Evolutionary conservation across 1,140 invertebrate species (phyloP), one percentile per base, ranked within the genome.

Genomic region (Caenorhabditis remanei): DNA sequence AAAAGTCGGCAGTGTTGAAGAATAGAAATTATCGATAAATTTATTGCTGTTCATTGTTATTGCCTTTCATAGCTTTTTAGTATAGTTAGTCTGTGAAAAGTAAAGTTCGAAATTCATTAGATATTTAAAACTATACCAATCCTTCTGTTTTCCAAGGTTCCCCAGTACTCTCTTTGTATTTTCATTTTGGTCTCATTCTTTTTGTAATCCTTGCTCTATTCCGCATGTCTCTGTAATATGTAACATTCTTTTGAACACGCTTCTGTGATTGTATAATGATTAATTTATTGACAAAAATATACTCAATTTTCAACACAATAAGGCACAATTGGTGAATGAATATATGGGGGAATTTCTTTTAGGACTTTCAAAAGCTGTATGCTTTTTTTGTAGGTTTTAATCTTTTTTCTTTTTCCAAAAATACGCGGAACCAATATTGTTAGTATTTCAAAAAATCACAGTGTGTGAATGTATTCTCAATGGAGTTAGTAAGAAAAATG

Each of bases 381-480:
- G 2, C 41, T 75, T 41, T 65, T 32, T 65, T 41, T 43, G 9
- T 71, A 13, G 40, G 40, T n/a, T 46, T 71, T 65, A 41, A 5
- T 13, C 40, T 75, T 46, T 75, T 48, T 75, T 48, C 46, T 75
- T 65, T 32, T 65, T 32, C 61, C 24, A 11, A 48, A 16, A 46
- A 75, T n/a, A 58, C 19, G 67, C 67, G 67, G 67, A 65, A 75
- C 67, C 67, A 75, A 75, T 46, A 46, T 75, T 75, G 67, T 75
- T 75, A 75, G 67, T 75, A 46, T 75, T 75, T 48, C 41, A 75
- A 75, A 58, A 58, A 21, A 71, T 43, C 16, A 75, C 43, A 75
- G 40, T 48, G 67, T 40, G 24, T 75, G 67, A 13, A 75, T 43
- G 41, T 75, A 24, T n/a, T 75, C 43, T 75, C 67, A 75, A 75